Conservation (phyloP, 2,113 vertebrate genomes). For the Crypturellus undulatus region DNA sequence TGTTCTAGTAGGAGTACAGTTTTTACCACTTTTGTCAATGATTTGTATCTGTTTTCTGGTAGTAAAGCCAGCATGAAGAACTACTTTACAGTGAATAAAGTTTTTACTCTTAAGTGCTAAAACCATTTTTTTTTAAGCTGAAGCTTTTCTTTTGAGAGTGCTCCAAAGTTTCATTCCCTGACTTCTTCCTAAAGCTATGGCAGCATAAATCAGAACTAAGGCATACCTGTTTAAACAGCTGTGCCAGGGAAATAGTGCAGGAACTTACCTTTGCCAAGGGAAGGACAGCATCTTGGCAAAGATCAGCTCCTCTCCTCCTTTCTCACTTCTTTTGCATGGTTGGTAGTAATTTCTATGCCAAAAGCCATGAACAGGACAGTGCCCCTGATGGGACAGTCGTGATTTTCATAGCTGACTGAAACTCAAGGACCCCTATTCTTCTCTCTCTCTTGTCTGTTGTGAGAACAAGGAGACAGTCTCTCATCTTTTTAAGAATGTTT, state of each 20-base stretch:
- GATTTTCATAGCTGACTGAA: neutral
- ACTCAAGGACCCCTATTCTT: neutral
- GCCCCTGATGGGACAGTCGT: neutral
- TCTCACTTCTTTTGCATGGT: neutral
- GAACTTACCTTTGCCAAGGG: neutral
- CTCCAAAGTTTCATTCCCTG: neutral
- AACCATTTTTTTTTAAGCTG: neutral
- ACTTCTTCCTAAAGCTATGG: neutral
- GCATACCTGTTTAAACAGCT: conserved; percentile 8
- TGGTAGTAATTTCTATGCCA: neutral
- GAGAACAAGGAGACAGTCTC: neutral
- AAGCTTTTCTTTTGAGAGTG: neutral
- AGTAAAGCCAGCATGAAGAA: neutral
- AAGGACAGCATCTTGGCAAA: neutral
- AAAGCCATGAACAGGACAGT: neutral
- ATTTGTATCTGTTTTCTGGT: neutral
- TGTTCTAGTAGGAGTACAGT: neutral
- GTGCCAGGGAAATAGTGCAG: neutral
- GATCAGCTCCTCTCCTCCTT: neutral
- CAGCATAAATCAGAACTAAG: neutral
- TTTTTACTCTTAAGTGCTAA: neutral
- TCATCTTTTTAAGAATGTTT: neutral
- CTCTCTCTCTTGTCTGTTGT: neutral
- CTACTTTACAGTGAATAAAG: neutral
- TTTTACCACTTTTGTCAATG: neutral